Base-by-base conservation (phyloP, 1,140 invertebrate species). In the Papilio xuthus region DNA sequence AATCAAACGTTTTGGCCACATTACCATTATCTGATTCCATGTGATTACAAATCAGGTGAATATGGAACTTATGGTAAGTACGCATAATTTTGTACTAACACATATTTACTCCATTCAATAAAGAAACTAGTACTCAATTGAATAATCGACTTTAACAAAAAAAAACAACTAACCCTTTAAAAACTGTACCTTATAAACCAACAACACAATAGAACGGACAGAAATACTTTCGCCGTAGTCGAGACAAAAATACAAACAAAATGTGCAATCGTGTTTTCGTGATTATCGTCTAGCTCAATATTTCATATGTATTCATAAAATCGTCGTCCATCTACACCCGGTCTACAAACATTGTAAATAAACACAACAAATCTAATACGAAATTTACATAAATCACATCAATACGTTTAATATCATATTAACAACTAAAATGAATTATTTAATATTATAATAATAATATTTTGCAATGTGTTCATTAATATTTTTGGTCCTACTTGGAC, bases 41-140 rank as follows among this genome's bases (percentile, higher is more conserved):
- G 95, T 93, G 97, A 98, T 80, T 97, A 97, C 89, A 96, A 97
- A 85, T 96, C 94, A 18, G 96, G 96, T 10, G 97, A 98, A 92
- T 97, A 95, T 77, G 97, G 97, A 0, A 95, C 95, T 42, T 98
- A 98, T 84, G 95, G 95, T 94, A 85, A 88, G 88, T 80, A 71
- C 37, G 20, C 18, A 41, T 53, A 42, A 10, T 56, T 79, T 60
- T 15, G 41, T 67, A 41, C 9, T 26, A 60, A 56, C n/a, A 47
- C 6, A 26, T 60, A 26, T 53, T 37, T 37, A 1, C 4, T 37
- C 32, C 32, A 37, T 37, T 37, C 7, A 37, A 37, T 37, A 37
- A 6, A 37, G 32, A 37, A 37, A 37, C 32, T 37, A 37, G 7
- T 7, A 37, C 4, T 37, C 7, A 37, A 37, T 0, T 6, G 4